phyloP scores from a whole-genome alignment of 2,888 invertebrate species.

The Drosophila anomalata region DNA sequence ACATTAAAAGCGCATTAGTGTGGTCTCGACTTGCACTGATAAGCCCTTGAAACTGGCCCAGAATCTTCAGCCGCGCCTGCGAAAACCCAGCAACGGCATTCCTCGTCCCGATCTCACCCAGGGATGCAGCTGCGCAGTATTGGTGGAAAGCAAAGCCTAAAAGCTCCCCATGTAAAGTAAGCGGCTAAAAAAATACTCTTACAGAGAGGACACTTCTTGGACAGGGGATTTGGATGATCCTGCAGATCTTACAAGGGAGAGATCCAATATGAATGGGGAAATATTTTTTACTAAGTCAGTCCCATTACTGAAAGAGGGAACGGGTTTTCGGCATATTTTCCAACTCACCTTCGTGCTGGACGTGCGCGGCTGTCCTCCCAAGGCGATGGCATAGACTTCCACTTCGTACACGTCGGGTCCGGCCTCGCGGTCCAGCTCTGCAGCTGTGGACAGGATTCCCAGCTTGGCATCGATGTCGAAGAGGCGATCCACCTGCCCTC shows the following conservation, averaged over 20 bases:
- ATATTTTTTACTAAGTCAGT: neutral
- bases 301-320: no score
- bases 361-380: constrained; percentile 89
- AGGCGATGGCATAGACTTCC: constrained; percentile 92
- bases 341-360: constrained; percentile 92
- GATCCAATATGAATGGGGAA: neutral
- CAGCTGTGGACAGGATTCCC: constrained; percentile 94
- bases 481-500: constrained; percentile 91
- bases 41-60: constrained; percentile 59
- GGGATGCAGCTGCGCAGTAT: constrained; percentile 1
- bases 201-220: neutral
- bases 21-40: constrained; percentile 74
- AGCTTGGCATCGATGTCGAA: constrained; percentile 95
- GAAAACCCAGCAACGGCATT: neutral
- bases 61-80: constrained; percentile 1
- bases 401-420: constrained; percentile 93
- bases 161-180: neutral
- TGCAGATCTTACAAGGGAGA: no score
- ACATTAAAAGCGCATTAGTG: constrained; percentile 85
- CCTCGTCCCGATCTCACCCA: neutral
- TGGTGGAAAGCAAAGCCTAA: constrained; percentile 11
- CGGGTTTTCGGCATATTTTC: no score
- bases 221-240: neutral
- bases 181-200: neutral
- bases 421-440: constrained; percentile 92